phyloP scores from a whole-genome alignment of 2,113 vertebrate species.

The Neopipo cinnamomea region DNA sequence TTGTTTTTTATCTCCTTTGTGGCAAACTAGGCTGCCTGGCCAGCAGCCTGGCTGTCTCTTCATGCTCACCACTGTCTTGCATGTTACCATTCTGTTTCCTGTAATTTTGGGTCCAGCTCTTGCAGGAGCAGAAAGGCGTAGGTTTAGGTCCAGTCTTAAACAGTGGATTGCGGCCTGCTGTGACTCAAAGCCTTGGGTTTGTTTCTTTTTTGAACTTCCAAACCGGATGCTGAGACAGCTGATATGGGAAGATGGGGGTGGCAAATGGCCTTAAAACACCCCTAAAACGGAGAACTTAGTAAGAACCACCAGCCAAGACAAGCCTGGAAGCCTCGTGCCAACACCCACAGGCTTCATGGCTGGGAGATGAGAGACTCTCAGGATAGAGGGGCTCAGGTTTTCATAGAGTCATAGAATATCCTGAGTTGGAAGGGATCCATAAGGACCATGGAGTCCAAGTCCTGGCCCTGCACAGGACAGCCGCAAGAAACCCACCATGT shows the following conservation, averaged over 20 bases:
- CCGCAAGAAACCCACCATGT: neutral
- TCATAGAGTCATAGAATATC: neutral
- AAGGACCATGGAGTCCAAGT: neutral
- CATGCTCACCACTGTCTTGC: neutral
- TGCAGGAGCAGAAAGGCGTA: neutral
- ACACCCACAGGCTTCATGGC: neutral
- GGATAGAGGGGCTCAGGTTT: neutral
- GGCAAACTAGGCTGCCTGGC: neutral
- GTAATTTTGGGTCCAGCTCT: neutral
- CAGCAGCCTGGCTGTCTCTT: neutral
- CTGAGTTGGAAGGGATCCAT: neutral
- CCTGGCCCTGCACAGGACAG: no score
- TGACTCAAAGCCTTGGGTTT: neutral
- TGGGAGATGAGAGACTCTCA: neutral
- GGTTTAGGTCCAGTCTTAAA: neutral
- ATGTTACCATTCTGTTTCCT: neutral
- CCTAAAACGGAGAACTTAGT: neutral
- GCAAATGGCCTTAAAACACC: neutral
- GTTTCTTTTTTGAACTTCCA: neutral
- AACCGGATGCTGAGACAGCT: neutral
- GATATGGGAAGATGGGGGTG: accelerated
- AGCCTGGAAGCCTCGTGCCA: neutral
- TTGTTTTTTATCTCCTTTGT: neutral
- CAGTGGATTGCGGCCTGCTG: neutral
- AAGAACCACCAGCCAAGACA: neutral